Percentiles rank a stretch among this genome's conserved stretches.
Evolutionary conservation across 2,113 vertebrate genomes (phyloP).

Genomic region (Platysternon megacephalum): DNA sequence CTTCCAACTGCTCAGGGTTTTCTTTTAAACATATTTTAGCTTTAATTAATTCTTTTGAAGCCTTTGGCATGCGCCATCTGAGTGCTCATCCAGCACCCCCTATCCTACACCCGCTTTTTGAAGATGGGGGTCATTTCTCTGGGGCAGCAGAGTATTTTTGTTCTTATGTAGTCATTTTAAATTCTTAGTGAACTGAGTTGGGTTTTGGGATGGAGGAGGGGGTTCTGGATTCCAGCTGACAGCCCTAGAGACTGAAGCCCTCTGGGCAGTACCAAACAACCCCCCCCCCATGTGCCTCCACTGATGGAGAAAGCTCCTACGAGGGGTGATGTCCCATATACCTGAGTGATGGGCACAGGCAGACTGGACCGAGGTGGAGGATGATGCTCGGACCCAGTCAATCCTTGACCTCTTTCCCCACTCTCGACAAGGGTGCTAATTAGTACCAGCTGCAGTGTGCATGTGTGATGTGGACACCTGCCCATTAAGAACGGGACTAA

Average conservation of each 20-base stretch:
- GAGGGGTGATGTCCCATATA: too few species aligned
- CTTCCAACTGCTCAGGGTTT: slow-evolving; percentile 1
- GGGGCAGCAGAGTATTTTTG: fast-evolving
- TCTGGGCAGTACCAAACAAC: not conserved
- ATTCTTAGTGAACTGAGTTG: fast-evolving
- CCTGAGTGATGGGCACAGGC: not conserved
- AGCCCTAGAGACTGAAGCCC: not conserved
- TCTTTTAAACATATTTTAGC: slow-evolving; percentile 51
- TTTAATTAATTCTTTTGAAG: slow-evolving; percentile 72
- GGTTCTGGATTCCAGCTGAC: not conserved
- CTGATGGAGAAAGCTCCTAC: not conserved
- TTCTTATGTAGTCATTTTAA: fast-evolving
- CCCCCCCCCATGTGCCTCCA: not conserved
- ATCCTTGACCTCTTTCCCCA: not conserved
- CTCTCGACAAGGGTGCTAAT: not conserved
- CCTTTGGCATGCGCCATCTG: slow-evolving; percentile 8
- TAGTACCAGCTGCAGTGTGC: not conserved
- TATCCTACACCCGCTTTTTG: not conserved
- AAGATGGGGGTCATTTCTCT: not conserved
- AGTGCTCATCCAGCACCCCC: not conserved
- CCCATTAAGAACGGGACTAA: not conserved
- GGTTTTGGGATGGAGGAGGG: fast-evolving
- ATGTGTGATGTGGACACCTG: fast-evolving
- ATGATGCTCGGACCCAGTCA: not conserved
- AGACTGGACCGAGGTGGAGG: not conserved